Evolutionary conservation across 1,140 invertebrate genomes (phyloP), one percentile per base, ranked within the genome.

Genomic region (Cotesia glomerata): DNA sequence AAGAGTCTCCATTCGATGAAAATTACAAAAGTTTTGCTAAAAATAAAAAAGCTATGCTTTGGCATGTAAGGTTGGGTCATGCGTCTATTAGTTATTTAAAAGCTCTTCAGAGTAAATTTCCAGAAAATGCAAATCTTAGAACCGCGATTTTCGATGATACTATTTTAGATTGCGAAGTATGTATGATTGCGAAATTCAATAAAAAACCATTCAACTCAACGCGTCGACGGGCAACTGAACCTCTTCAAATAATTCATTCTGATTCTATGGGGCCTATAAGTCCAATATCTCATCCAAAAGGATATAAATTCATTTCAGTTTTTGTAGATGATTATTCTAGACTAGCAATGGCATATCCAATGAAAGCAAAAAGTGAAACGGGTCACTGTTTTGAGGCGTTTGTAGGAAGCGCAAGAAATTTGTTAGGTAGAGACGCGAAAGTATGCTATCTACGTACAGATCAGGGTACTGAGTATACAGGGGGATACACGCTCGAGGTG

Each of bases 1-100:
- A 67, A 51, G 71, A 73, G 36, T 62, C 34, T 16, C 51, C 73
- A 34, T 61, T 71, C 11, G 45, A 71, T 18, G 69, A 64, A 45
- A 64, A 70, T 51, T 61, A 58, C 64, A 56, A 63, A 62, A 68
- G 39, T 18, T 69, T 69, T 54, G 59, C 18, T 11, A 72, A 56
- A 62, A 77, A 69, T 59, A 75, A 77, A 52, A 69, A 70, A 36
- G 72, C 74, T 1, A 71, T 77, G 72, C 36, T 77, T 26, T 78
- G 75, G 77, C 77, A 78, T 65, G 75, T 75, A 8, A 54, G 73
- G 39, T 26, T 78, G 34, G 75, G 75, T 9, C 69, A 76, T 68
- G 75, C 70, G 54, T 78, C 77, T 3, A 4, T 72, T 0, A 64
- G 49, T 9, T 76, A 76, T 35, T 64, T 76, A 26, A 75, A 74